A percentile compares a stretch with the other conserved stretches of the same genome.
Evolutionary conservation across 2,888 invertebrate species (phyloP).

Genomic region (Malachius bipustulatus): DNA sequence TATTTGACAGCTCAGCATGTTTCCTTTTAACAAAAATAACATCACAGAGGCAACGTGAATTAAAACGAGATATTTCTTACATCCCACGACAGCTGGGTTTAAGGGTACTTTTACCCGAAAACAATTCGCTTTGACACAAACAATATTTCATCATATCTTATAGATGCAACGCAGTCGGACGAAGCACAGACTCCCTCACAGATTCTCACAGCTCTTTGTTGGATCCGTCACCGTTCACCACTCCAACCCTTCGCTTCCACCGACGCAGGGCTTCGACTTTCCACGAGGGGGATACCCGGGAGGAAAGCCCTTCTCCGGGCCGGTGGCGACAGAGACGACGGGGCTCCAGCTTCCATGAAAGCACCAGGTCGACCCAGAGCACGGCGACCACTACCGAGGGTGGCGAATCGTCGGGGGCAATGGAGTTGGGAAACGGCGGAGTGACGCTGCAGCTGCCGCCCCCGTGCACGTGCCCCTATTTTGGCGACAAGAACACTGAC

Average conservation of each 20-base stretch:
- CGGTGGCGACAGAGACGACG: conserved; percentile 35
- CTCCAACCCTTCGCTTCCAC: conserved; percentile 18
- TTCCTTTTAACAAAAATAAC: no score
- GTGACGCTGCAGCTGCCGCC: conserved; percentile 45
- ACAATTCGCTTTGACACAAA: no score
- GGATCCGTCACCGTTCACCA: conserved; percentile 22
- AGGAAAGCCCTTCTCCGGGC: conserved; percentile 33
- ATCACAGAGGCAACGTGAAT: no score
- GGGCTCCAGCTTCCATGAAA: conserved; percentile 41
- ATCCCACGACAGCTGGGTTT: no score
- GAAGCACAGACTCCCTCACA: conserved; percentile 26
- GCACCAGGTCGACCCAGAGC: no score
- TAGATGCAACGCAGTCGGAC: no score
- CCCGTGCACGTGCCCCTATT: conserved; percentile 72
- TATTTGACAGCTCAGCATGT: no score
- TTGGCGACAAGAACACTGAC: conserved; percentile 54
- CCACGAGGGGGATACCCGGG: conserved; percentile 37
- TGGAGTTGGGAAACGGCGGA: background rate
- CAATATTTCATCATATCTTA: no score
- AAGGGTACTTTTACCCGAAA: no score
- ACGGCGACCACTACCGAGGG: no score
- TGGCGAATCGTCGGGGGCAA: conserved; percentile 11
- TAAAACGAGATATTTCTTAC: no score
- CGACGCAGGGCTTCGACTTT: conserved; percentile 40
- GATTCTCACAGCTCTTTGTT: conserved; percentile 31